A percentile compares a stretch with the other conserved stretches of the same genome.
Evolutionary conservation across 2,888 invertebrate species (phyloP).

Genomic region (Acanthosepion pharaonis): DNA sequence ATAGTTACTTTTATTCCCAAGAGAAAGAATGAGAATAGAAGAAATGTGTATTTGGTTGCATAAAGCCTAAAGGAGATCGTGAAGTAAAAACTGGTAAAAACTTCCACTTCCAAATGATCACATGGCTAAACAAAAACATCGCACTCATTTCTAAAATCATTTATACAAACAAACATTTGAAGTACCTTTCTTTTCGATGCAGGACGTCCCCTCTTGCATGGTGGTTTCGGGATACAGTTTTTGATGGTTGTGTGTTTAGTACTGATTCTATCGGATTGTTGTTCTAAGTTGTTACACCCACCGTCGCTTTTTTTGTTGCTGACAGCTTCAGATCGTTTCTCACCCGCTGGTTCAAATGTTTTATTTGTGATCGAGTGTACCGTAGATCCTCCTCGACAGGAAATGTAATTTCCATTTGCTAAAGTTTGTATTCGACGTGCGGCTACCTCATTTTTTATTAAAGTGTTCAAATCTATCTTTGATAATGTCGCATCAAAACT

Average conservation of each 20-base stretch:
- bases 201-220: conserved; percentile 60
- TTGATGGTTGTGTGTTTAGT: neutral
- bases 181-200: conserved; percentile 66
- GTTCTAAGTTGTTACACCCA: neutral
- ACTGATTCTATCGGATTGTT: neutral
- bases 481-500: conserved; percentile 13
- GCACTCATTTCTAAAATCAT: no score
- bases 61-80: no score
- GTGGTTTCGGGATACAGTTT: conserved; percentile 47
- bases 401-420: conserved; percentile 33
- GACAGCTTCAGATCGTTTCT: no score
- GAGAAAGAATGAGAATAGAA: no score
- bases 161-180: neutral
- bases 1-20: no score
- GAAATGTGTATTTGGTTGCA: no score
- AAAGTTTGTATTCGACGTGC: neutral
- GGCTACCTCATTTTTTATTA: neutral
- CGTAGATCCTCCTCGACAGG: neutral
- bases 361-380: no score
- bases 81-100: no score
- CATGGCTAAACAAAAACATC: no score
- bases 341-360: no score
- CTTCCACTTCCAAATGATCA: no score
- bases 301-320: neutral
- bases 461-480: neutral